Evolutionary conservation across 1,140 invertebrate species (phyloP).

Genomic region (Propsilocerus akamusi): DNA sequence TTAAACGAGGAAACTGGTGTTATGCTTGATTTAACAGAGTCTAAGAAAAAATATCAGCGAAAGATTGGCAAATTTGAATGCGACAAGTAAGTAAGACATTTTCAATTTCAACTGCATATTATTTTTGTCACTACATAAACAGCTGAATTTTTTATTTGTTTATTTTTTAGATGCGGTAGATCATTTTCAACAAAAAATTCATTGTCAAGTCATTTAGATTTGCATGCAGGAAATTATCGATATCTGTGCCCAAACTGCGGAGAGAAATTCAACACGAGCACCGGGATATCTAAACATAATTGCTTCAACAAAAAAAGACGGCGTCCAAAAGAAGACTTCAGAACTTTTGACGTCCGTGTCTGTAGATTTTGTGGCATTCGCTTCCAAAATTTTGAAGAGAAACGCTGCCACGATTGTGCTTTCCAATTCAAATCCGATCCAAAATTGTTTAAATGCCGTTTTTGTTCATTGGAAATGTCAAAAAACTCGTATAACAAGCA

Average conservation of each 20-base stretch:
- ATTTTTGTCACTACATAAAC: no score
- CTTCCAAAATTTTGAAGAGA: not conserved
- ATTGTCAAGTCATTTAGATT: not conserved
- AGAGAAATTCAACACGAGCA: not conserved
- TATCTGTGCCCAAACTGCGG: not conserved
- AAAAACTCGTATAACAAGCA: not conserved
- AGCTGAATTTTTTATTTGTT: no score
- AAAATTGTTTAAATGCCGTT: not conserved
- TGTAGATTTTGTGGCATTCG: not conserved
- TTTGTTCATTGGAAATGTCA: not conserved
- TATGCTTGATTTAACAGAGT: not conserved
- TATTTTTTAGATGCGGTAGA: not conserved
- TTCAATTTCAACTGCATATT: no score
- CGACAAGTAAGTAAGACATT: no score
- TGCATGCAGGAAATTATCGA: not conserved
- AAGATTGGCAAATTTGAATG: not conserved
- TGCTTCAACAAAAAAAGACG: not conserved
- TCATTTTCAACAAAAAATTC: not conserved
- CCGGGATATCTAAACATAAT: not conserved
- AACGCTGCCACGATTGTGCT: not conserved
- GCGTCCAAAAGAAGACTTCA: not conserved
- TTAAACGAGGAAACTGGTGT: not conserved
- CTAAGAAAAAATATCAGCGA: not conserved
- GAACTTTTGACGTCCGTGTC: not conserved
- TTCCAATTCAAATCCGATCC: not conserved